These are phyloP conservation scores for Halichoerus grypus DNA, from an alignment of 2,113 vertebrate genomes.

Conservation along the genomic window DNA sequence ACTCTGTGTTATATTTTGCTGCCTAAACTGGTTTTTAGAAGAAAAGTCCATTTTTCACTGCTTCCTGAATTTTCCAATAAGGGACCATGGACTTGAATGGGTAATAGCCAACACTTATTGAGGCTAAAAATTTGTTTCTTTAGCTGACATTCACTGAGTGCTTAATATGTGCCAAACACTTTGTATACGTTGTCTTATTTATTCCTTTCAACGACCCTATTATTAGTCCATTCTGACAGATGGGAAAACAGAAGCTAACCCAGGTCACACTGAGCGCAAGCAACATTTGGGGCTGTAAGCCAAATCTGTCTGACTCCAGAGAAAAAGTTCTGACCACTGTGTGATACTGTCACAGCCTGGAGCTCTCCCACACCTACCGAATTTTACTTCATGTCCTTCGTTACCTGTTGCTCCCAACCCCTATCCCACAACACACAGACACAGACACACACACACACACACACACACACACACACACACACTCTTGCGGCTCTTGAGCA, in stretches of 20 bases:
- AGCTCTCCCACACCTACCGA: not conserved
- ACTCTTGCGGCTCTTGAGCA: not conserved
- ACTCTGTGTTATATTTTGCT: conserved; percentile 20
- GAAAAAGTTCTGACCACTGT: not conserved
- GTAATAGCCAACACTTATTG: not conserved
- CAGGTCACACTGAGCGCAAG: not conserved
- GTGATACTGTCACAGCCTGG: not conserved
- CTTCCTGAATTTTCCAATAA: conserved; percentile 38
- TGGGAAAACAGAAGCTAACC: conserved; percentile 10
- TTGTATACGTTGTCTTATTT: conserved; percentile 34
- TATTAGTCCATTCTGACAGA: conserved; percentile 56
- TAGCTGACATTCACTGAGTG: conserved; percentile 26
- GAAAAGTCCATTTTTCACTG: not conserved
- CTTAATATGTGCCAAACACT: not conserved
- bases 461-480: too few relatives aligned
- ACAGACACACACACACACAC: too few relatives aligned
- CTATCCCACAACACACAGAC: not conserved
- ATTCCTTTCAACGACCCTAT: not conserved
- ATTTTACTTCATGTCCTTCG: not conserved
- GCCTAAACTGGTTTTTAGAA: not conserved
- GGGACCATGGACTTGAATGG: not conserved
- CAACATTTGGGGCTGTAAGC: not conserved
- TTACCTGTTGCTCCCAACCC: not conserved
- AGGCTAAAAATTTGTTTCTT: not conserved
- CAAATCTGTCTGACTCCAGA: not conserved